phyloP scores from a whole-genome alignment of 2,113 vertebrate genomes.

The Apodemus speciosus region DNA sequence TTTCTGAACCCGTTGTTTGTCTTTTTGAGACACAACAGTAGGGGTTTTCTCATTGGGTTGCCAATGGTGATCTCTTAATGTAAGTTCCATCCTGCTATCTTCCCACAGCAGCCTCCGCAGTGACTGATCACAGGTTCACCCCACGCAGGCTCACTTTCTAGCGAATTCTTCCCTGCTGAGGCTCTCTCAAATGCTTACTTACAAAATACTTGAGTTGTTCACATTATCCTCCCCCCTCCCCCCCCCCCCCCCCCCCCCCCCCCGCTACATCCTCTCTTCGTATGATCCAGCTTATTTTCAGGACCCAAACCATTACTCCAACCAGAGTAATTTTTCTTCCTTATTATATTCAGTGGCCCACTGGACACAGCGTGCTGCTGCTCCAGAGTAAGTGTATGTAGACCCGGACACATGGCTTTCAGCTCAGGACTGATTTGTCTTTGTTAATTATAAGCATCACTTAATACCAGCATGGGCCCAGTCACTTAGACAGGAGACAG shows the following conservation, averaged over 20 bases:
- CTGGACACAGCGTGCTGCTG: background rate
- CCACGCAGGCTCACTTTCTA: background rate
- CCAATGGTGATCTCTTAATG: background rate
- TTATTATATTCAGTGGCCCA: background rate
- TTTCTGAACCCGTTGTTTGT: background rate
- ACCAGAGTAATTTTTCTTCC: background rate
- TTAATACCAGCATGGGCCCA: background rate
- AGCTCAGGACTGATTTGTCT: slow-evolving; percentile 1
- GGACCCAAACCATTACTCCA: background rate
- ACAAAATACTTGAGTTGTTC: background rate
- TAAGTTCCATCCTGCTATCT: background rate
- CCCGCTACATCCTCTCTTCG: background rate
- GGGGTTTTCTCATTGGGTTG: background rate
- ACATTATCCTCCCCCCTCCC: background rate
- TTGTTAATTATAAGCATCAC: background rate
- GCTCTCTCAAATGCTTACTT: background rate
- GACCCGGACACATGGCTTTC: background rate
- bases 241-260: no score
- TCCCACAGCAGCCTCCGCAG: background rate
- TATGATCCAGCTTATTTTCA: background rate
- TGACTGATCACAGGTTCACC: accelerated
- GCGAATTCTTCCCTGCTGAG: background rate
- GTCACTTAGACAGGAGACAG: background rate
- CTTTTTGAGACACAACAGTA: background rate
- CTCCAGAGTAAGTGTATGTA: background rate